Conservation (phyloP, 64 coral and sea anemone genomes). For the Pocillopora verrucosa region DNA sequence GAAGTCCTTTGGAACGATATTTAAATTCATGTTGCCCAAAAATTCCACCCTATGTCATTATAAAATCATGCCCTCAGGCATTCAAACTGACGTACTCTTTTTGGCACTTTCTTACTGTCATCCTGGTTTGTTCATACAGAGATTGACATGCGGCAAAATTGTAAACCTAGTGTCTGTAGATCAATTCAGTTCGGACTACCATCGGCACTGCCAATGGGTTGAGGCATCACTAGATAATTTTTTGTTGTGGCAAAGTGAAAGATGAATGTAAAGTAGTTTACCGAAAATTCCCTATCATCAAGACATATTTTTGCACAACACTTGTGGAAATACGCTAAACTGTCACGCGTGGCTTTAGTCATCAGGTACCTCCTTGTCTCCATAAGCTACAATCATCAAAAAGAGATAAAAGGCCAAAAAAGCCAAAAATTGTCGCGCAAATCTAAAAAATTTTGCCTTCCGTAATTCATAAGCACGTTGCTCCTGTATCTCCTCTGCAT, state of each 20-base stretch:
- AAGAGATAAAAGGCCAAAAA: constrained; percentile 56
- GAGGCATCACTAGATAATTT: background rate
- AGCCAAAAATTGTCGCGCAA: constrained; percentile 44
- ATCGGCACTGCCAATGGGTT: too few species aligned
- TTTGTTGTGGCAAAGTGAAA: background rate
- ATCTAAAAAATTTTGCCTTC: constrained; percentile 64
- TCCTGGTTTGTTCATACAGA: too few species aligned
- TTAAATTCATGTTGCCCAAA: too few species aligned
- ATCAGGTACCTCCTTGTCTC: constrained; percentile 69
- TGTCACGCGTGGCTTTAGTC: constrained; percentile 58
- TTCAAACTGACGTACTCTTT: too few species aligned
- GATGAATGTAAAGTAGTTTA: background rate
- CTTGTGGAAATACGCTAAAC: constrained; percentile 61
- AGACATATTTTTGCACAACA: background rate
- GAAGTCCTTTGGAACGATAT: too few species aligned
- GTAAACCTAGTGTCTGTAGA: too few species aligned
- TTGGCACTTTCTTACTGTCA: too few species aligned
- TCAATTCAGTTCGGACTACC: too few species aligned
- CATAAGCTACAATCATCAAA: constrained; percentile 69
- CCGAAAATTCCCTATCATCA: background rate
- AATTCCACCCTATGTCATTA: too few species aligned
- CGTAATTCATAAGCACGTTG: constrained; percentile 47
- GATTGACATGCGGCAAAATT: too few species aligned
- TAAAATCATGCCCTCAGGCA: too few species aligned
- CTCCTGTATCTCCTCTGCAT: constrained; percentile 50